A percentile compares a stretch with the other conserved stretches of the same genome.
phyloP scores from a whole-genome alignment of 1,140 invertebrate species.

The Popillia japonica region DNA sequence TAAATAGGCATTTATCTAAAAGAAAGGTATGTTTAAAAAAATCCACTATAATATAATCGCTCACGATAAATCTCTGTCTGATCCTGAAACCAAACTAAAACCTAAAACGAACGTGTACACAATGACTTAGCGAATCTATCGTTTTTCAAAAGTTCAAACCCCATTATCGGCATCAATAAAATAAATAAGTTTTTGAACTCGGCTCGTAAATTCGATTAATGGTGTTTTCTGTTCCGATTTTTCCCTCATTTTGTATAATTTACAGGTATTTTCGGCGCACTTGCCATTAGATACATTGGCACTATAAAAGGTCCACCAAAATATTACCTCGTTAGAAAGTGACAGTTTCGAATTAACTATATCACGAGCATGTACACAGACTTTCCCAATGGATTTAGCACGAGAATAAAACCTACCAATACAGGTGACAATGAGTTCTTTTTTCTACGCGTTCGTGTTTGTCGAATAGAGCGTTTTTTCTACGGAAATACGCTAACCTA shows the following conservation, averaged over 20 bases:
- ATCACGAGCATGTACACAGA: background rate
- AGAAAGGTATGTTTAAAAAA: no score
- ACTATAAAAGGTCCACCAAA: constrained; percentile 11
- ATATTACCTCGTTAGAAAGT: constrained; percentile 29
- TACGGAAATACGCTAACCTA: background rate
- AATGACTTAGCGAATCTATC: background rate
- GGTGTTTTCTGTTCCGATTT: constrained; percentile 38
- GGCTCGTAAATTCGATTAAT: constrained; percentile 35
- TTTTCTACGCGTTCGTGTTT: background rate
- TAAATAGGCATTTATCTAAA: no score
- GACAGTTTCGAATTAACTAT: constrained; percentile 28
- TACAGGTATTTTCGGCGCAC: constrained; percentile 31
- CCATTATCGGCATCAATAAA: constrained; percentile 26
- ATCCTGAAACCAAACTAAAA: background rate
- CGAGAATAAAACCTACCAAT: background rate
- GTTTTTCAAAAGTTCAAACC: constrained; percentile 25
- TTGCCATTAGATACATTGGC: constrained; percentile 27
- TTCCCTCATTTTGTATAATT: constrained; percentile 31
- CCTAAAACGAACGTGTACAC: background rate
- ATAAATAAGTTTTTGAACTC: constrained; percentile 36
- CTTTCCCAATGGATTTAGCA: constrained; percentile 21
- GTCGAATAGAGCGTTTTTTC: background rate
- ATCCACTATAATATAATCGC: no score
- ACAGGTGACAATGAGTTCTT: background rate
- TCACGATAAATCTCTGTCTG: no score